Percentiles rank a stretch among this genome's conserved stretches.
These are phyloP conservation scores for Periplaneta americana DNA, from an alignment of 1,140 invertebrate species.

Conservation along the genomic window DNA sequence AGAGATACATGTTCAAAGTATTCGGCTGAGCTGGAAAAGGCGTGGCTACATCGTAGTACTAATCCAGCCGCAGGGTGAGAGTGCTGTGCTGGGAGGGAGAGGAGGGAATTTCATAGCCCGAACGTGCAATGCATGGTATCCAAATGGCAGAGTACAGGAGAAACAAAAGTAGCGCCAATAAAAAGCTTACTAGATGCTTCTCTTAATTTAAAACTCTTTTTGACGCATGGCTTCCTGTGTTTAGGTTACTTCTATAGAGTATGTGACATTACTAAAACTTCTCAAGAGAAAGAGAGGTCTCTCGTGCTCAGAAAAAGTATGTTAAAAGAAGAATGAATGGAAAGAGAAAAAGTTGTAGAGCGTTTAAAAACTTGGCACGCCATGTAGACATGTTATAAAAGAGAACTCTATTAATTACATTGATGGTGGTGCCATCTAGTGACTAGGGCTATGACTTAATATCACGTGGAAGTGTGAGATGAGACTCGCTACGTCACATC, in stretches of 20 bases:
- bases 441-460: neutral
- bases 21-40: neutral
- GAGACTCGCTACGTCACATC: neutral
- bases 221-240: neutral
- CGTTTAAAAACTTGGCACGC: neutral
- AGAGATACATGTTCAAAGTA: neutral
- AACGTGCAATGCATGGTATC: neutral
- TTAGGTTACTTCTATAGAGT: neutral
- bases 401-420: neutral
- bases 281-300: neutral
- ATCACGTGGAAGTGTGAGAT: neutral
- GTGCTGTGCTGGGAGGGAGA: neutral
- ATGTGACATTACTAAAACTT: neutral
- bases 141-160: neutral
- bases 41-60: neutral
- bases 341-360: neutral
- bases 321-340: neutral
- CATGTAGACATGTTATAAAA: neutral
- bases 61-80: neutral
- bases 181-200: neutral
- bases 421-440: neutral
- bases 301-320: neutral
- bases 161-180: neutral
- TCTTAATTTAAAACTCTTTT: neutral
- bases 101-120: neutral